Evolutionary conservation across 2,888 invertebrate genomes (phyloP), one percentile per base, ranked within the genome.

Genomic region (Aphelenchoides bicaudatus): DNA sequence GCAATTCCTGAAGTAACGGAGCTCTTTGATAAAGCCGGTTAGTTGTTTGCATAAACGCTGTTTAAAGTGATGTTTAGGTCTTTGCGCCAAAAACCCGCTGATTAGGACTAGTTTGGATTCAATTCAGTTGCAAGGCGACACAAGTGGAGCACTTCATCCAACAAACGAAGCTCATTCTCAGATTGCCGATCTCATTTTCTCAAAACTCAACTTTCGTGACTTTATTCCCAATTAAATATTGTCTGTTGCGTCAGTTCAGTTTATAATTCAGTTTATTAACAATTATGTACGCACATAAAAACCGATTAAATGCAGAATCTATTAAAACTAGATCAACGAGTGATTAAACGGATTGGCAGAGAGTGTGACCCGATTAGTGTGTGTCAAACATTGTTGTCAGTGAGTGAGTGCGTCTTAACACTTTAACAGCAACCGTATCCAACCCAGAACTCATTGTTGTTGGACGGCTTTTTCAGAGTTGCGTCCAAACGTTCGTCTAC

Each of bases 111-210:
- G 51, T 16, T 55, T 61, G 48, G 63, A 68, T 30, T 61, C 64
- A 1, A 2, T 68, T 21, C 6, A 31, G 1, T 39, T 68, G 0
- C 72, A 74, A 56, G 68, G 70, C n/a, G 65, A 72, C 51, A 50
- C 61, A 28, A 56, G 60, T 46, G 74, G 74, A 31, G 66, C 67
- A 16, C 73, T 73, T 46, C 74, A 74, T 61, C 74, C 74, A 2
- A 70, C 58, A 23, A 67, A 63, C 52, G 61, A 62, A 27, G 74
- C 65, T 2, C 73, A 74, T 58, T 29, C 28, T 19, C 39, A 59
- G 29, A 66, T 74, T 21, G 56, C 72, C 2, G 58, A 63, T 6
- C 56, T 58, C 31, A 51, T 72, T 13, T 59, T 68, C 60, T 53
- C 53, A 27, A 58, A 48, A 30, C 31, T 66, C 19, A 54, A 58